These are phyloP conservation scores for Araneus ventricosus DNA, from an alignment of 1,140 invertebrate genomes.

Conservation along the genomic window DNA sequence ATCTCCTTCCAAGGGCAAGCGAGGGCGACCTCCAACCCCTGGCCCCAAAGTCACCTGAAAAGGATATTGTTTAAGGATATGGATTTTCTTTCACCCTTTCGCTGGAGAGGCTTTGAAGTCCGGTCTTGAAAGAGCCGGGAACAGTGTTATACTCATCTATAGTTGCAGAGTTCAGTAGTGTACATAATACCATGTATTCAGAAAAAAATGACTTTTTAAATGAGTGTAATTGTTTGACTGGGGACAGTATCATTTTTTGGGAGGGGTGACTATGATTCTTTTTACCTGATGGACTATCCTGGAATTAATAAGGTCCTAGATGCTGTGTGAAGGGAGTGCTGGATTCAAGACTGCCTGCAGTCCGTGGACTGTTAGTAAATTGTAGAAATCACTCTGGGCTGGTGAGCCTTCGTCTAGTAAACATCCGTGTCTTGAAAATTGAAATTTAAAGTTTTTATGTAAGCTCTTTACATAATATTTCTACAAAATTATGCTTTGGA, in stretches of 20 bases:
- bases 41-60: not conserved
- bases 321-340: too few species aligned
- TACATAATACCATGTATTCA: slow-evolving; percentile 23
- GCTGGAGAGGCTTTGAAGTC: not conserved
- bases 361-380: too few species aligned
- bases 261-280: too few species aligned
- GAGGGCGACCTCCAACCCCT: not conserved
- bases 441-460: too few species aligned
- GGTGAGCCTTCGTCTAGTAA: too few species aligned
- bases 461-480: too few species aligned
- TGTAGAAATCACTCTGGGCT: too few species aligned
- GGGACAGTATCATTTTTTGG: not conserved
- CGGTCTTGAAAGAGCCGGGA: not conserved
- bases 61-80: not conserved
- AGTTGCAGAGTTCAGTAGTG: slow-evolving; percentile 11
- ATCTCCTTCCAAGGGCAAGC: not conserved
- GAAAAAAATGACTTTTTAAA: not conserved
- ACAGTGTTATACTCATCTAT: not conserved
- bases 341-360: too few species aligned
- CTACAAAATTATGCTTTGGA: too few species aligned
- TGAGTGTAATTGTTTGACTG: not conserved
- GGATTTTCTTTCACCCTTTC: not conserved
- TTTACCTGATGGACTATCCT: too few species aligned
- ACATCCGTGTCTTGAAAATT: too few species aligned
- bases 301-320: too few species aligned